Evolutionary conservation across 1,140 invertebrate species (phyloP).

Genomic region (Mercenaria mercenaria): DNA sequence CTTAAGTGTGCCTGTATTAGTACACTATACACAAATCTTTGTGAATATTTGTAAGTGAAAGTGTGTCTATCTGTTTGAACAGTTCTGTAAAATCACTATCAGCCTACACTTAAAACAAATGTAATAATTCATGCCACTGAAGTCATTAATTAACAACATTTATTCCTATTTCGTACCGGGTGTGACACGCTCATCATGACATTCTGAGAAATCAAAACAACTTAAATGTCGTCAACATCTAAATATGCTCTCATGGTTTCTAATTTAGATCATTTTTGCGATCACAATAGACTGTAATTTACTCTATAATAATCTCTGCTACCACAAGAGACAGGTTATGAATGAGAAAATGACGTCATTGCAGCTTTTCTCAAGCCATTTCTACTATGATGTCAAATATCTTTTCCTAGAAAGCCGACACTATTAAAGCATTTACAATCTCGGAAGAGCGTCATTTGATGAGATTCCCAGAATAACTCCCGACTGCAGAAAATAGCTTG

Average conservation of each 20-base stretch:
- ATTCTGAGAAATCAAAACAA: no score
- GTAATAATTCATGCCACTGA: no score
- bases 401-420: not conserved
- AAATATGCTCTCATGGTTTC: conserved; percentile 13
- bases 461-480: not conserved
- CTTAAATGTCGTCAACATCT: not conserved
- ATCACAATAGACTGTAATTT: not conserved
- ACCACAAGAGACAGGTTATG: conserved; percentile 6
- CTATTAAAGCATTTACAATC: conserved; percentile 24
- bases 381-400: conserved; percentile 31
- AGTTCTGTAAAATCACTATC: no score
- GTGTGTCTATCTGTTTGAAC: no score
- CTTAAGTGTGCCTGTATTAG: no score
- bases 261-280: conserved; percentile 24
- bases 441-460: conserved; percentile 12
- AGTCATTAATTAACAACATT: no score
- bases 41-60: no score
- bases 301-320: conserved; percentile 16
- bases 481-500: conserved; percentile 36
- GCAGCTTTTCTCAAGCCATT: conserved; percentile 15
- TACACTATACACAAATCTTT: no score
- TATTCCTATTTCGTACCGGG: no score
- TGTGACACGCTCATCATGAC: no score
- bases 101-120: no score
- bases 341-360: conserved; percentile 15